Evolutionary conservation across 23 tunicate species (phyloP).

Genomic region (Botrylloides violaceus): DNA sequence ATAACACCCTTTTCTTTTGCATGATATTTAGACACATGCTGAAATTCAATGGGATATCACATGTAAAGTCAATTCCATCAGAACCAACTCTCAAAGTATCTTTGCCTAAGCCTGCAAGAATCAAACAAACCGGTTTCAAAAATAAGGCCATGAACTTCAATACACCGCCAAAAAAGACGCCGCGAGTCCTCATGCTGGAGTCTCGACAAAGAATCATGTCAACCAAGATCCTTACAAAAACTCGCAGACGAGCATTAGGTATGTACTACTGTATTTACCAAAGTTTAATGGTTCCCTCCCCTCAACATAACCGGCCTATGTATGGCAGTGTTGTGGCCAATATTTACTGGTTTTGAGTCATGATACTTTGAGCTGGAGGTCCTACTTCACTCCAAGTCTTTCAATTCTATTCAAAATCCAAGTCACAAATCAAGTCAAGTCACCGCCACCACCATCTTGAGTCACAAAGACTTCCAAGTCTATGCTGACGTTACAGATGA

Average conservation of each 20-base stretch:
- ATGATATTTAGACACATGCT: not conserved
- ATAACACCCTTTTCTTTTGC: too few relatives aligned
- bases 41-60: not conserved
- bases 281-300: too few relatives aligned
- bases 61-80: not conserved
- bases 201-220: constrained; percentile 11
- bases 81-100: not conserved
- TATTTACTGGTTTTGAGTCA: too few relatives aligned
- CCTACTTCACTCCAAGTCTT: too few relatives aligned
- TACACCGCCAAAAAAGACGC: not conserved
- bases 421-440: too few relatives aligned
- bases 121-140: not conserved
- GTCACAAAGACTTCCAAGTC: too few relatives aligned
- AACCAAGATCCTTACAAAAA: not conserved
- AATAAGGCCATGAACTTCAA: not conserved
- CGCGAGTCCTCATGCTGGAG: constrained; percentile 5
- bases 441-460: too few relatives aligned
- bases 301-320: too few relatives aligned
- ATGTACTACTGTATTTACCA: not conserved
- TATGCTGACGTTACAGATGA: too few relatives aligned
- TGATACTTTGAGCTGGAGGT: too few relatives aligned
- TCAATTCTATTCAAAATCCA: too few relatives aligned
- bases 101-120: not conserved
- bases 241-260: not conserved
- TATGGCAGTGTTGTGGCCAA: too few relatives aligned